Evolutionary conservation across 2,888 invertebrate genomes (phyloP), one percentile per base, ranked within the genome.

Genomic region (Caradrina clavipalpis): DNA sequence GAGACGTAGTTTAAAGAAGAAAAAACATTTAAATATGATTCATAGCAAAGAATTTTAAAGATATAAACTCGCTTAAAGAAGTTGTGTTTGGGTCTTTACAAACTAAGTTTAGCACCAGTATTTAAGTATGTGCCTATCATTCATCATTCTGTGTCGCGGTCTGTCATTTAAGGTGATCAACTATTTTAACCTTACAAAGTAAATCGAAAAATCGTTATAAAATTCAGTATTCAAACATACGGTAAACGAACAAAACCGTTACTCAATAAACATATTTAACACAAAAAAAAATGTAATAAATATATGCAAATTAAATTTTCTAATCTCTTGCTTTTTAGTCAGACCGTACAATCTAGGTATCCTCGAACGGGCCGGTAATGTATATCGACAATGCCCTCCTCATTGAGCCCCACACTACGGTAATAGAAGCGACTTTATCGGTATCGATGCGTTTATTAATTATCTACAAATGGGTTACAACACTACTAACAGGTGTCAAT

Each of bases 341-440:
- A 42, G 69, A 82, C 91, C 39, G 71, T 91, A 87, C 84, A 60
- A 35, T 62, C 83, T 89, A 88, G 86, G 83, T 85, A 84, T 85
- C 78, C 84, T 85, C 86, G 84, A 82, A 65, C 82, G 84, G 84
- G 86, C 84, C 84, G 81, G 76, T 47, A 87, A 87, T 88, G 86
- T 86, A 87, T 90, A 89, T 91, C 87, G 89, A 89, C 88, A 87
- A 86, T 86, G 87, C 81, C 80, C 84, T 84, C 80, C 81, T 73
- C 78, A 89, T 86, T 86, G 86, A 85, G 80, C 81, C 66, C 83
- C 82, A 81, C 86, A 84, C 85, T 82, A 84, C 49, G 71, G 79
- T 85, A 83, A 84, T 82, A 63, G 73, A 35, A 53, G 61, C 35
- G 54, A 77, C 69, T 81, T 73, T 76, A 78, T 76, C 55, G 73